A percentile compares a stretch with the other conserved stretches of the same genome.
These are phyloP conservation scores for Aptenodytes patagonicus DNA, from an alignment of 2,113 vertebrate species.

Conservation along the genomic window DNA sequence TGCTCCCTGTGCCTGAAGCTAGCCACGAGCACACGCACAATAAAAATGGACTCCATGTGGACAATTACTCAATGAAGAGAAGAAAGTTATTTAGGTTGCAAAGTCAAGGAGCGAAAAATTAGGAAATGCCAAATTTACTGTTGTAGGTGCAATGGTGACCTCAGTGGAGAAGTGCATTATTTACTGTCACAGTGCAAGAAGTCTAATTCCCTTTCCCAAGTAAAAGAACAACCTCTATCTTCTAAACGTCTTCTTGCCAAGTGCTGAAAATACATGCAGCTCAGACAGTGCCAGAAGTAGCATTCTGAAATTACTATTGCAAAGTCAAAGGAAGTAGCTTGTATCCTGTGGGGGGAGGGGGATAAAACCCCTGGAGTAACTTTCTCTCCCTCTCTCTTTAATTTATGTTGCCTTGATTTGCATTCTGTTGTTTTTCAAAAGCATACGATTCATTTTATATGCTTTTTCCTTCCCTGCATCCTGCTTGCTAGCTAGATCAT, in stretches of 20 bases:
- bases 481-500: not conserved
- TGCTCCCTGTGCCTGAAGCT: conserved; percentile 18
- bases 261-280: conserved; percentile 27
- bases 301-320: conserved; percentile 39
- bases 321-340: conserved; percentile 52
- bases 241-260: conserved; percentile 35
- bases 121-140: not conserved
- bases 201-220: not conserved
- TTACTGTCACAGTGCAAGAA: not conserved
- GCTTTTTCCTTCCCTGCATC: not conserved
- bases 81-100: conserved; percentile 15
- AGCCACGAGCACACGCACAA: not conserved
- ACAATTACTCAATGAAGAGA: conserved; percentile 1
- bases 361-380: not conserved
- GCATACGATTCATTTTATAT: not conserved
- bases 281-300: conserved; percentile 45
- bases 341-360: conserved; percentile 48
- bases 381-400: not conserved
- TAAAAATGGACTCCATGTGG: conserved; percentile 44
- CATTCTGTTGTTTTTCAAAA: conserved; percentile 40
- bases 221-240: not conserved
- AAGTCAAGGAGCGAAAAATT: conserved; percentile 15
- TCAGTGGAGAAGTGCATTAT: not conserved
- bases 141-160: not conserved
- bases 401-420: conserved; percentile 40